Evolutionary conservation across 37 sponge, comb jelly and placozoan genomes (phyloP), one percentile per base, ranked within the genome.

Genomic region (Mnemiopsis leidyi): DNA sequence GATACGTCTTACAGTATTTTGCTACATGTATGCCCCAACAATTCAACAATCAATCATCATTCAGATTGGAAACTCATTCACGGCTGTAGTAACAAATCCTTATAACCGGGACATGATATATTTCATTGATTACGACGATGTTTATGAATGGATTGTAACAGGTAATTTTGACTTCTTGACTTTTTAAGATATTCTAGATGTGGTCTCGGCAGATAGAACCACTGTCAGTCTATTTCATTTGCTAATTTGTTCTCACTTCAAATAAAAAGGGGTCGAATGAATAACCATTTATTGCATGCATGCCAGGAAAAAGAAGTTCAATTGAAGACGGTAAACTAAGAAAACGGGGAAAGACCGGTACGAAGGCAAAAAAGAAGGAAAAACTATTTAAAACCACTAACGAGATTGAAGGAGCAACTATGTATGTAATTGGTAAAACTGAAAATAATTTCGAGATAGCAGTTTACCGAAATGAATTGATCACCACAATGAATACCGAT

Each of bases 141-240:
- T 77, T 28, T 77, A 77, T 20, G 79, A 77, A 32, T 77, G 79
- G 79, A 77, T 34, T 21, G 32, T 77, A 20, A 77, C 9, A 3
- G 35, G 36, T 77, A 48, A 48, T n/a, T n/a, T n/a, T n/a, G n/a
- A n/a, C n/a, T n/a, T n/a, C n/a, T n/a, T n/a, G n/a, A n/a, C n/a
- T n/a, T n/a, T n/a, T n/a, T n/a, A n/a, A n/a, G n/a, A n/a, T n/a
- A n/a, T n/a, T n/a, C n/a, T n/a, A n/a, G n/a, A n/a, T n/a, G n/a
- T n/a, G n/a, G n/a, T n/a, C n/a, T n/a, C n/a, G n/a, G n/a, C n/a
- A n/a, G n/a, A n/a, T n/a, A n/a, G n/a, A n/a, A n/a, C n/a, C n/a
- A n/a, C n/a, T n/a, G n/a, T n/a, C n/a, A n/a, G n/a, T n/a, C n/a
- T n/a, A n/a, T n/a, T n/a, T n/a, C n/a, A n/a, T n/a, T n/a, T n/a